Conservation (phyloP, 2,113 vertebrate genomes). For the Coturnix japonica region DNA sequence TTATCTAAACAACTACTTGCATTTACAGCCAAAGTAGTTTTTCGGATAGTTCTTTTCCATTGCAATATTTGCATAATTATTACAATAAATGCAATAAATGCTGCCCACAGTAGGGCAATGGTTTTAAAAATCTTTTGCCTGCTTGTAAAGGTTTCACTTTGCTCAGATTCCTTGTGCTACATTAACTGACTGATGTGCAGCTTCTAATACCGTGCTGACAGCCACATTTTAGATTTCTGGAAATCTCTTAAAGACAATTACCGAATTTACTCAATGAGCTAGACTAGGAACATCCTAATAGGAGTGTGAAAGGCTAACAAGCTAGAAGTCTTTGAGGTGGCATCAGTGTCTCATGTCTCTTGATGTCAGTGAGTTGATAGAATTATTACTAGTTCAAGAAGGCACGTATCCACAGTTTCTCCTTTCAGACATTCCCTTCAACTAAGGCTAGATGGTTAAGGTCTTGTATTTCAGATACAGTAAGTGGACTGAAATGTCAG, state of each 20-base stretch:
- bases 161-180: not conserved
- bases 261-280: slow-evolving; percentile 36
- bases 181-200: not conserved
- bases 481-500: slow-evolving; percentile 37
- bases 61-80: not conserved
- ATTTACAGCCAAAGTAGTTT: not conserved
- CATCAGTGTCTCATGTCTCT: slow-evolving; percentile 23
- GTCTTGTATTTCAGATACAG: slow-evolving; percentile 4
- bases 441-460: slow-evolving; percentile 28
- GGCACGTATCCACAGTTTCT: not conserved
- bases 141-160: not conserved
- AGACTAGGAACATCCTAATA: slow-evolving; percentile 50
- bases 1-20: not conserved
- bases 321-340: slow-evolving; percentile 57
- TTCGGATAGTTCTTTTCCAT: not conserved
- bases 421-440: slow-evolving; percentile 39
- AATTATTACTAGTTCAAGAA: slow-evolving; percentile 48
- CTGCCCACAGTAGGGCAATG: not conserved
- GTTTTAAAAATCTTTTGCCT: not conserved
- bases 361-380: slow-evolving; percentile 47
- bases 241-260: slow-evolving; percentile 64
- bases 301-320: slow-evolving; percentile 67
- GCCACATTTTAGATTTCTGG: slow-evolving; percentile 42
- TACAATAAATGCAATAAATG: not conserved
- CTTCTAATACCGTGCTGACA: not conserved